Conservation (phyloP, 53 echinoderm and acorn worm genomes). For the Stichopus horrens region DNA sequence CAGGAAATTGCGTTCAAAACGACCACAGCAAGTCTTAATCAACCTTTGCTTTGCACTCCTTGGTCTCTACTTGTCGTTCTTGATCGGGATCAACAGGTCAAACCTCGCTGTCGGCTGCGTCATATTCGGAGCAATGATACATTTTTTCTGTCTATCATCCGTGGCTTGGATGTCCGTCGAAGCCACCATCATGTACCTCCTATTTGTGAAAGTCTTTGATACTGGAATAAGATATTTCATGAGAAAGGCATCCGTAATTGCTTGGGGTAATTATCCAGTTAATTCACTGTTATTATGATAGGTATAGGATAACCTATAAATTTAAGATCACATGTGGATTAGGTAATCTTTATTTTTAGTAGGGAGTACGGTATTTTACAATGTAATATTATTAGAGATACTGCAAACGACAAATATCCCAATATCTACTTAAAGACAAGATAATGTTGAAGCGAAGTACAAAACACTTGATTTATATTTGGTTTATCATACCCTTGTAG, state of each 20-base stretch:
- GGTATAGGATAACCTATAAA: too few species aligned
- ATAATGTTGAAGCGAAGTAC: too few species aligned
- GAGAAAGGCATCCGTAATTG: constrained; percentile 54
- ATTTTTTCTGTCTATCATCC: constrained; percentile 75
- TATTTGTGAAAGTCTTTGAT: constrained; percentile 22
- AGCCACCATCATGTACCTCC: constrained; percentile 10
- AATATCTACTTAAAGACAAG: too few species aligned
- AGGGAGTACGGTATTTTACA: too few species aligned
- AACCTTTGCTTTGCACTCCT: constrained; percentile 65
- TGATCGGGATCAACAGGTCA: constrained; percentile 63
- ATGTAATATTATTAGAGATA: too few species aligned
- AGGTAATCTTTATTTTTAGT: too few species aligned
- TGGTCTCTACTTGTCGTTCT: constrained; percentile 67
- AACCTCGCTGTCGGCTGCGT: constrained; percentile 51
- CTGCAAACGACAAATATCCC: too few species aligned
- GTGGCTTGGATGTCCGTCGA: not conserved
- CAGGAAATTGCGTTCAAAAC: constrained; percentile 71
- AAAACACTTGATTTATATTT: too few species aligned
- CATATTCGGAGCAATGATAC: constrained; percentile 65
- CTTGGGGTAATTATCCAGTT: constrained; percentile 65
- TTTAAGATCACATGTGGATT: too few species aligned
- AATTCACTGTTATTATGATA: too few species aligned
- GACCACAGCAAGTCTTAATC: constrained; percentile 76
- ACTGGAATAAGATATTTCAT: not conserved
- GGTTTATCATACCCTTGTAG: too few species aligned